Evolutionary conservation across 2,888 invertebrate genomes (phyloP), one percentile per base, ranked within the genome.

Genomic region (Leucozona laternaria): DNA sequence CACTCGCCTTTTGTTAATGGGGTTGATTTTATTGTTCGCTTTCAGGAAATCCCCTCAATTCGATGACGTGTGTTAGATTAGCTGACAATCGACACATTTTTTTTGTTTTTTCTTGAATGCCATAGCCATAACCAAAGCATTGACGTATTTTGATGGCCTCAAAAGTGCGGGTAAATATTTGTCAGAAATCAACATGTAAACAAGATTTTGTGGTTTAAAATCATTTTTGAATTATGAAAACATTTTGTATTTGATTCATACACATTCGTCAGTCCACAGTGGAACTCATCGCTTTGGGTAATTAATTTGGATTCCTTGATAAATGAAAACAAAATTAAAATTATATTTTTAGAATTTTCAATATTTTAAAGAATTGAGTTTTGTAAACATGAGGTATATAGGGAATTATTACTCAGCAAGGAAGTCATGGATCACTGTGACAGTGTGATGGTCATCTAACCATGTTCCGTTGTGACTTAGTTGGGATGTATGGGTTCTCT

Each of bases 141-240:
- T 48, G 45, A 64, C 25, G 64, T 28, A 31, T 48, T 31, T 31
- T 64, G 64, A 45, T 31, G 45, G 45, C 28, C 17, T 28, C 31
- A 13, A 20, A 48, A 45, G n/a, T 64, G 48, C 13, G 45, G 20
- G 20, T 48, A 66, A 66, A 64, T 64, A 64, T 64, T 64, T 64
- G 45, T 40, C 15, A 58, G 57, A 58, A 58, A 34, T 37, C 13
- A 58, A 37, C 58, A 34, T n/a, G n/a, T 37, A 17, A 31, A 55
- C 31, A 57, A 10, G 8, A 6, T 34, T 58, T 37, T 37, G 58
- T 20, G 57, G 57, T 34, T n/a, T n/a, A 34, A 34, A 17, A 57
- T 57, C 17, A 17, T 31, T 57, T 55, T 17, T 58, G 11, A 22
- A 22, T 60, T n/a, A n/a, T 13, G 50, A 15, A 60, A 15, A 22